These are phyloP conservation scores for Drosophila teissieri DNA, from an alignment of 1,140 invertebrate species.

Conservation along the genomic window DNA sequence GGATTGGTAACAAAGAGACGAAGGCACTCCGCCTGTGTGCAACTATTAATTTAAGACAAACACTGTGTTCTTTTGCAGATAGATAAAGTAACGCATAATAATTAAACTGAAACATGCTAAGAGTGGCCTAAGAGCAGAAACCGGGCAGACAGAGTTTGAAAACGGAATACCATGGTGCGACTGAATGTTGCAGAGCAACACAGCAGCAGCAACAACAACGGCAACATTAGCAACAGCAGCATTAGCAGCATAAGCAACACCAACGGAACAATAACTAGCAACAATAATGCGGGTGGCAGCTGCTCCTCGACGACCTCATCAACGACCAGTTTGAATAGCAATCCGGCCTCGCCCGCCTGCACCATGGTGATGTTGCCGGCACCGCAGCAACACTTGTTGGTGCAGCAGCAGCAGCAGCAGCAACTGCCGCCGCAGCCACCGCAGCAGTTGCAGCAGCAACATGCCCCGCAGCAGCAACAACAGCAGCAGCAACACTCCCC, in stretches of 20 bases:
- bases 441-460: conserved; percentile 36
- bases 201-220: conserved; percentile 43
- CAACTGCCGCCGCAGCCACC: conserved; percentile 29
- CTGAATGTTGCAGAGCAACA: conserved; percentile 77
- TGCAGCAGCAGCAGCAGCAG: conserved; percentile 44
- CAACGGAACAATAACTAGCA: conserved; percentile 40
- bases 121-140: conserved; percentile 23
- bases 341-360: conserved; percentile 54
- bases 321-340: conserved; percentile 70
- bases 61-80: conserved; percentile 62
- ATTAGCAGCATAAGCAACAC: conserved; percentile 38
- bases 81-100: conserved; percentile 36
- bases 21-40: not conserved
- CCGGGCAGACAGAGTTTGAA: conserved; percentile 10
- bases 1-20: conserved; percentile 30
- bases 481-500: conserved; percentile 60
- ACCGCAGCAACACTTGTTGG: conserved; percentile 38
- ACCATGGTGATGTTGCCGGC: conserved; percentile 74
- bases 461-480: conserved; percentile 36
- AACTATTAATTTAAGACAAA: conserved; percentile 64
- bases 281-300: conserved; percentile 66
- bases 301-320: conserved; percentile 65
- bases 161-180: conserved; percentile 73
- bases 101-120: conserved; percentile 38
- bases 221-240: conserved; percentile 34